phyloP scores from a whole-genome alignment of 1,140 invertebrate genomes.

The Cydia amplana region DNA sequence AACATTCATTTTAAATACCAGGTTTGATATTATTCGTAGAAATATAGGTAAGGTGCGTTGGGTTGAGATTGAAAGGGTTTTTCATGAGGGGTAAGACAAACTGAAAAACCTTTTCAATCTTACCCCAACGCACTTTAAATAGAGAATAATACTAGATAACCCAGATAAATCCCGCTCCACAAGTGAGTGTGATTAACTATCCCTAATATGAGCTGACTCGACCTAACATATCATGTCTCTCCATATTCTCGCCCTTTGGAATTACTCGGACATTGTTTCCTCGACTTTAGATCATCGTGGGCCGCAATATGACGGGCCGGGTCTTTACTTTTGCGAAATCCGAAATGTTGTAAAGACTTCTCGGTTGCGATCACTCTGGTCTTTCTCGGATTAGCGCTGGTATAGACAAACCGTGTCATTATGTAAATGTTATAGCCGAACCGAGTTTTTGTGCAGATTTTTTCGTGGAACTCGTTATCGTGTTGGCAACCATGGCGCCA shows the following conservation, averaged over 20 bases:
- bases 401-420: conserved; percentile 1
- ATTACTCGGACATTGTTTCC: conserved; percentile 11
- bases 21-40: too few relatives aligned
- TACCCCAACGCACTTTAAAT: too few relatives aligned
- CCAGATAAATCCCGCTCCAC: too few relatives aligned
- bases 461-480: conserved; percentile 4
- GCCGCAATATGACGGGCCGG: background rate
- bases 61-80: too few relatives aligned
- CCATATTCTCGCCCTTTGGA: background rate
- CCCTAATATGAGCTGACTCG: background rate
- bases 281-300: conserved; percentile 10
- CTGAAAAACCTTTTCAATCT: too few relatives aligned
- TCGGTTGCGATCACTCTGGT: background rate
- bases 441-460: conserved; percentile 10
- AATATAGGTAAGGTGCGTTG: too few relatives aligned
- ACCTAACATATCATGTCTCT: background rate
- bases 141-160: too few relatives aligned
- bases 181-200: background rate
- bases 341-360: background rate
- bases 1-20: too few relatives aligned
- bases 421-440: conserved; percentile 27
- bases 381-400: background rate
- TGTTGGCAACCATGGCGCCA: too few relatives aligned
- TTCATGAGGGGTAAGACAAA: too few relatives aligned
- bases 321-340: background rate